A percentile compares a stretch with the other conserved stretches of the same genome.
Conservation (phyloP, 2,113 vertebrate species). For the Lucifuga dentata region DNA sequence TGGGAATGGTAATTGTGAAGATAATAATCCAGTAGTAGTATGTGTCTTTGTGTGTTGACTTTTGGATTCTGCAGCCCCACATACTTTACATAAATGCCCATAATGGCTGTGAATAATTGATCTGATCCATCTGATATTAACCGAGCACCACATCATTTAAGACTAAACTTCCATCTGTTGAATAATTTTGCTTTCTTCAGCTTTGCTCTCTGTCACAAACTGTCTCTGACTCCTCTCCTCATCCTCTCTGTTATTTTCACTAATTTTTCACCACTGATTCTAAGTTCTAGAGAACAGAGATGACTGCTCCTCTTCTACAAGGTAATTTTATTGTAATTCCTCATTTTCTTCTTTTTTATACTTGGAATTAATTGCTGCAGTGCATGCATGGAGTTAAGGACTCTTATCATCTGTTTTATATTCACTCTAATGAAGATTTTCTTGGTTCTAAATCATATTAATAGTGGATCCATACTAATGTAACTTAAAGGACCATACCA, state of each 20-base stretch:
- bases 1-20: slow-evolving; percentile 15
- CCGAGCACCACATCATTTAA: slow-evolving; percentile 17
- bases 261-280: slow-evolving; percentile 62
- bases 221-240: slow-evolving; percentile 47
- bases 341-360: slow-evolving; percentile 1
- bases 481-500: no score
- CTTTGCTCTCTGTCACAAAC: slow-evolving; percentile 40
- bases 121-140: slow-evolving; percentile 48
- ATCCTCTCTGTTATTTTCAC: slow-evolving; percentile 30
- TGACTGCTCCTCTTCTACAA: slow-evolving; percentile 51
- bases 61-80: not conserved
- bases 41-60: slow-evolving; percentile 1
- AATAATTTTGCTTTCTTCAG: slow-evolving; percentile 62
- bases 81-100: slow-evolving; percentile 17
- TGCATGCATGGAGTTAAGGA: slow-evolving; percentile 20
- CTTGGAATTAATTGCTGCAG: slow-evolving; percentile 21
- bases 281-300: slow-evolving; percentile 64
- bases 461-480: not conserved
- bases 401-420: no score
- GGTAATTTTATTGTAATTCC: slow-evolving; percentile 72
- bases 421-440: not conserved
- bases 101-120: slow-evolving; percentile 34
- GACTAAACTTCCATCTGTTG: slow-evolving; percentile 24
- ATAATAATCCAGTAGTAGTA: slow-evolving; percentile 1
- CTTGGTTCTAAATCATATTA: no score